These are phyloP conservation scores for Amphipyra tragopoginis DNA, from an alignment of 2,888 invertebrate genomes.

Conservation along the genomic window DNA sequence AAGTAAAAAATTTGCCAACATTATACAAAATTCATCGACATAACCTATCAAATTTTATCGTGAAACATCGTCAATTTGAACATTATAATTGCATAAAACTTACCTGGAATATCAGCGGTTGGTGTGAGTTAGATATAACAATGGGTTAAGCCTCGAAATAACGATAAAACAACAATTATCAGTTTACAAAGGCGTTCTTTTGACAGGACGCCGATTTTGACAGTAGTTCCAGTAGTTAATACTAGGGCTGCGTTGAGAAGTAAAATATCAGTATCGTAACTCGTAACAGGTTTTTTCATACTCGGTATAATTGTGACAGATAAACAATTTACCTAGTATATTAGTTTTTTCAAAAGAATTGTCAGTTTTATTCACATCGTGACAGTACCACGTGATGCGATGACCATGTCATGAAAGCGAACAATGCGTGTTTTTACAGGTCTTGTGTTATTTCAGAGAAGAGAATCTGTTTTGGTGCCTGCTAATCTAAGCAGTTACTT, in stretches of 20 bases:
- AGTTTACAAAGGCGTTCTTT: constrained; percentile 22
- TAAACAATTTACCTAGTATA: too few relatives aligned
- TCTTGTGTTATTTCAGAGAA: too few relatives aligned
- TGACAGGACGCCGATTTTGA: constrained; percentile 59
- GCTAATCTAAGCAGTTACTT: too few relatives aligned
- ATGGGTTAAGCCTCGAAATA: constrained; percentile 3
- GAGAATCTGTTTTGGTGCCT: too few relatives aligned
- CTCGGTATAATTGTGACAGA: too few relatives aligned
- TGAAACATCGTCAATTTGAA: not conserved
- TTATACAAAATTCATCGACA: constrained; percentile 19
- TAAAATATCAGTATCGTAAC: not conserved
- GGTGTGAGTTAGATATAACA: not conserved
- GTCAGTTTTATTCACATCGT: too few relatives aligned
- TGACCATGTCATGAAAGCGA: too few relatives aligned
- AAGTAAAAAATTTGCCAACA: constrained; percentile 11
- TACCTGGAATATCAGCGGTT: constrained; percentile 39
- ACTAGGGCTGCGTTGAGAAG: too few relatives aligned
- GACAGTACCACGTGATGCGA: too few relatives aligned
- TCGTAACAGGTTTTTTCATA: too few relatives aligned
- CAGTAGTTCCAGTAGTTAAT: not conserved
- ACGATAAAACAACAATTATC: constrained; percentile 27
- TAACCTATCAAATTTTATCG: constrained; percentile 45
- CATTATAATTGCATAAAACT: constrained; percentile 21
- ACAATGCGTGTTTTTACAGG: too few relatives aligned
- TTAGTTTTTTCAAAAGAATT: too few relatives aligned